Percentiles rank a stretch among this genome's conserved stretches.
Evolutionary conservation across 2,888 invertebrate species (phyloP).

Genomic region (Lasioglossum malachurum): DNA sequence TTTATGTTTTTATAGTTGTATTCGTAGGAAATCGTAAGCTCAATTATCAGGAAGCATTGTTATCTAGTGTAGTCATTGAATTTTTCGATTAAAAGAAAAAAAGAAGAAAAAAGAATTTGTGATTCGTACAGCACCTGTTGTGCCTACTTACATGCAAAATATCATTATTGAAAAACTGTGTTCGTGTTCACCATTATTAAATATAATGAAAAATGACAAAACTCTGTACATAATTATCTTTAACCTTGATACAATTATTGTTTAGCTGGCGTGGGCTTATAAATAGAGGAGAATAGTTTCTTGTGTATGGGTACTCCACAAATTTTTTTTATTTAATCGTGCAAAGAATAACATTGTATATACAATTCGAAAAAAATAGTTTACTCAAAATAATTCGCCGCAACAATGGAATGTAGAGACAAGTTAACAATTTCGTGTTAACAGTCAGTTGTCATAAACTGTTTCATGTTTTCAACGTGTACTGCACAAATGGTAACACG

Average conservation of each 20-base stretch:
- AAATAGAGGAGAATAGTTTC: slow-evolving; percentile 47
- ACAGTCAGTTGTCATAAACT: neutral
- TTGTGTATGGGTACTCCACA: too few relatives aligned
- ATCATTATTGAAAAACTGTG: slow-evolving; percentile 70
- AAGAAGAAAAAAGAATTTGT: slow-evolving; percentile 39
- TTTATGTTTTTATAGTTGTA: slow-evolving; percentile 46
- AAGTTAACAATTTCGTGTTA: neutral
- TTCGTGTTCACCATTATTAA: slow-evolving; percentile 72
- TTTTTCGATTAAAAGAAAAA: slow-evolving; percentile 22
- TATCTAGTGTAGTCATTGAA: neutral
- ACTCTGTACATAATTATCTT: slow-evolving; percentile 48
- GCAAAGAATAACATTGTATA: neutral
- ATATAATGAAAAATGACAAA: slow-evolving; percentile 41
- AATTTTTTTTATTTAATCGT: slow-evolving; percentile 17
- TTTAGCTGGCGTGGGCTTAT: neutral
- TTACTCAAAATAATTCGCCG: slow-evolving; percentile 12
- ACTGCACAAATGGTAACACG: slow-evolving; percentile 74
- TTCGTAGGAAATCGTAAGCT: slow-evolving; percentile 38
- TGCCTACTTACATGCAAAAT: slow-evolving; percentile 79
- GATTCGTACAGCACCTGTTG: slow-evolving; percentile 77
- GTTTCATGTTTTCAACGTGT: slow-evolving; percentile 16
- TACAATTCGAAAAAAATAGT: neutral
- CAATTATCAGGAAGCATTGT: slow-evolving; percentile 5
- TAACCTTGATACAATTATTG: slow-evolving; percentile 29
- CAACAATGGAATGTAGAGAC: neutral